These are phyloP conservation scores for Cyphomyrus discorhynchus DNA, from an alignment of 2,113 vertebrate species.

Conservation along the genomic window DNA sequence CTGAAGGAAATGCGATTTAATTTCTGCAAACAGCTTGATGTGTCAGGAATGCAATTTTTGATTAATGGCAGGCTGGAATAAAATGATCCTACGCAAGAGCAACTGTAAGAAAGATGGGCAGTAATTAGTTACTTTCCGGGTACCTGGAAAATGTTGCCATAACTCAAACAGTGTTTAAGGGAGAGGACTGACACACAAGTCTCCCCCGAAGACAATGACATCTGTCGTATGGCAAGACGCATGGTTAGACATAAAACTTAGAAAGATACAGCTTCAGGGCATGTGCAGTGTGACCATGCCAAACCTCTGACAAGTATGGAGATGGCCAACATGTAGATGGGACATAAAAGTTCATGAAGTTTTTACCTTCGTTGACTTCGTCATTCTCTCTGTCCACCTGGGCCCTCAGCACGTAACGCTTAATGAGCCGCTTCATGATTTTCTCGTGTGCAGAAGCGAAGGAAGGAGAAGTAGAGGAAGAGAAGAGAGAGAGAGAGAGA, in stretches of 20 bases:
- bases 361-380: slow-evolving; percentile 94
- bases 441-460: slow-evolving; percentile 64
- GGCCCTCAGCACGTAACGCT: slow-evolving; percentile 91
- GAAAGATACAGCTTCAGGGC: background rate
- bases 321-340: background rate
- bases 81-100: background rate
- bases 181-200: background rate
- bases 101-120: background rate
- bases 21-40: background rate
- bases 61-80: background rate
- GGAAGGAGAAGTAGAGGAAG: background rate
- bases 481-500: background rate
- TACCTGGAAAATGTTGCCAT: background rate
- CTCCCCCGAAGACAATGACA: background rate
- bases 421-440: slow-evolving; percentile 96
- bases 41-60: background rate
- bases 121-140: background rate
- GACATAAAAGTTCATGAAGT: slow-evolving; percentile 14
- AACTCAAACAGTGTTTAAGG: background rate
- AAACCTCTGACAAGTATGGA: background rate
- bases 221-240: background rate
- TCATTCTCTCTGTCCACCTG: slow-evolving; percentile 93
- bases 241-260: background rate
- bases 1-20: background rate
- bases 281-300: background rate